Conservation (phyloP, 2,113 vertebrate genomes). For the Pavo muticus region DNA sequence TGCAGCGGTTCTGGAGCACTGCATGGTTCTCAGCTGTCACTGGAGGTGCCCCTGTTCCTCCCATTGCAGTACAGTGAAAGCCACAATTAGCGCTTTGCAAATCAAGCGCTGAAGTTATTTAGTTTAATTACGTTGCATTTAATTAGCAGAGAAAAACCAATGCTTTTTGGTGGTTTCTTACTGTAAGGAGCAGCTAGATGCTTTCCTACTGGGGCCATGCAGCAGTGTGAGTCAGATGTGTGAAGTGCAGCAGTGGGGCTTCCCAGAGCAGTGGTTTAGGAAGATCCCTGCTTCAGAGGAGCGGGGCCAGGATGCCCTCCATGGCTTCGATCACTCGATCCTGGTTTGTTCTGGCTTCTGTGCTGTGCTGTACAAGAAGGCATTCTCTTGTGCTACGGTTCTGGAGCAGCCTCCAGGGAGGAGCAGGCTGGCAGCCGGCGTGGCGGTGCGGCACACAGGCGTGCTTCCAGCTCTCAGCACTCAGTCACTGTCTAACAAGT, state of each 20-base stretch:
- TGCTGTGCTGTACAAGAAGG: rapidly evolving
- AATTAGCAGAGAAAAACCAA: conserved; percentile 54
- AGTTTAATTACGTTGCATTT: conserved; percentile 59
- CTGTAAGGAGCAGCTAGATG: not conserved
- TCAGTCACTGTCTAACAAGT: not conserved
- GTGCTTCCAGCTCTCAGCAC: not conserved
- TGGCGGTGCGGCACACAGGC: not conserved
- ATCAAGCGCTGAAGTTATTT: conserved; percentile 44
- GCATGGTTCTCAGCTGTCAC: conserved; percentile 52
- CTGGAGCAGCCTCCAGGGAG: not conserved
- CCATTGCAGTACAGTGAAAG: conserved; percentile 17
- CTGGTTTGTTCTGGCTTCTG: not conserved
- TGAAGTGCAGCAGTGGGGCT: not conserved
- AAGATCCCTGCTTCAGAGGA: not conserved
- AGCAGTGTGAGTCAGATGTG: not conserved
- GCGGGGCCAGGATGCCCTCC: not conserved
- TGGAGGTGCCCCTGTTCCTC: not conserved
- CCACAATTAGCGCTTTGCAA: conserved; percentile 46
- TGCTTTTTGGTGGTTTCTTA: not conserved
- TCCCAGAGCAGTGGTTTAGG: not conserved
- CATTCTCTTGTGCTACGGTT: not conserved
- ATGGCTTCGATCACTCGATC: not conserved
- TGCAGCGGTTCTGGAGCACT: not conserved
- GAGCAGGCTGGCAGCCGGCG: not conserved
- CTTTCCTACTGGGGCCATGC: not conserved